Base-by-base conservation (phyloP, 1,140 invertebrate genomes). In the Achatina immaculata region DNA sequence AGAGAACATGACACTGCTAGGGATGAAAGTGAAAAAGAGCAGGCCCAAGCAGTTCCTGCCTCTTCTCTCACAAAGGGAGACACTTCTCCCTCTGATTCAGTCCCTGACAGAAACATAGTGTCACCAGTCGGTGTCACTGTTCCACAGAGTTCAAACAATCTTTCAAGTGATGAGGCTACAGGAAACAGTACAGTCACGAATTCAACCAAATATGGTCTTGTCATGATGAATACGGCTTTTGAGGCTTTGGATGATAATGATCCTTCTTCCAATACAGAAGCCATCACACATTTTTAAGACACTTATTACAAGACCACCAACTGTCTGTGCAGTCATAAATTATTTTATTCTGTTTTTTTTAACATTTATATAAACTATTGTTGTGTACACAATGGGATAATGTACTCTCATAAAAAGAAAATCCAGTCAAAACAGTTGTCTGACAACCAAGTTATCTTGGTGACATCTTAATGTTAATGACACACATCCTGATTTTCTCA, bases 211-310 rank as follows among this genome's bases (percentile, higher is more conserved):
- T 1, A 11, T 28, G 58, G 58, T 9, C n/a, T 62, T 9, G 31
- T 6, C 31, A 31, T 62, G 4, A 4, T 62, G 2, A 62, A 62
- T 62, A 31, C 28, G 21, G n/a, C 58, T 31, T 62, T 62, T 62
- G 7, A 62, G n/a, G 31, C 9, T 31, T 19, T 0, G n/a, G 28
- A 62, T 34, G n/a, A 62, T 0, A 28, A 28, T 7, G 58, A 62
- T 9, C 1, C 28, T 11, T 11, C 14, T 55, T 3, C 7, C n/a
- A 24, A 55, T 24, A 55, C 51, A 55, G 51, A 55, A 3, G 51
- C 51, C 21, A 21, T 55, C 24, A 62, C 58, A 62, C 58, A 62
- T 31, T 62, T 62, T 62, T 62, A 62, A 19, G 58, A 55, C 58
- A 31, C 7, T 62, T 28, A 31, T 62, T 6, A 31, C 9, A 55